These are phyloP conservation scores for Anastatus disparis DNA, from an alignment of 1,140 invertebrate species.

Conservation along the genomic window DNA sequence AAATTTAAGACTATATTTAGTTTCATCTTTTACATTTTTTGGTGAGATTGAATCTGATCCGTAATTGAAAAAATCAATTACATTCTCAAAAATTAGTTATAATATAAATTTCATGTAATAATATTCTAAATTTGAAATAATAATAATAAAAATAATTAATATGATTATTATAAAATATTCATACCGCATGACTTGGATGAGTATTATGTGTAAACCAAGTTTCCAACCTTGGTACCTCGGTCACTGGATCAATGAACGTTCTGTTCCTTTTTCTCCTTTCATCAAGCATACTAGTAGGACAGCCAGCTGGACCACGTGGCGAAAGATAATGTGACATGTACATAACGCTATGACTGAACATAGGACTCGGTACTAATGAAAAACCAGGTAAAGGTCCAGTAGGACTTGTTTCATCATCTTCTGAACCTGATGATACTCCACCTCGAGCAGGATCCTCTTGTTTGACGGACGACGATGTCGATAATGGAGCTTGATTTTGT, in stretches of 20 bases:
- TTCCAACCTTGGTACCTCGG: constrained; percentile 95
- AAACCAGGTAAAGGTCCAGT: constrained; percentile 72
- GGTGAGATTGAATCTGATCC: no score
- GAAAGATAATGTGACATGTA: constrained; percentile 86
- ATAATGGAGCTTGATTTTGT: constrained; percentile 45
- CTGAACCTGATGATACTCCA: constrained; percentile 63
- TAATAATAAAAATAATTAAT: no score
- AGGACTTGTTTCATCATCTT: constrained; percentile 62
- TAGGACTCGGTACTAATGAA: constrained; percentile 83
- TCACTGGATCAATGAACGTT: constrained; percentile 98
- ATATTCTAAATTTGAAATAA: no score
- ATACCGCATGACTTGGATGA: constrained; percentile 89
- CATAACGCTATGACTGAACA: constrained; percentile 89
- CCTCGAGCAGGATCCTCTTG: constrained; percentile 57
- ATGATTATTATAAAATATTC: constrained; percentile 34
- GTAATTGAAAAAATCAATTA: no score
- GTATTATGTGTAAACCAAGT: constrained; percentile 98
- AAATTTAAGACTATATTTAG: no score
- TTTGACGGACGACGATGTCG: constrained; percentile 58
- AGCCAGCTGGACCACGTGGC: constrained; percentile 67
- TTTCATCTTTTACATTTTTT: no score
- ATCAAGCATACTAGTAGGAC: constrained; percentile 73
- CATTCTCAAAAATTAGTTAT: no score
- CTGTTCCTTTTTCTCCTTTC: constrained; percentile 92
- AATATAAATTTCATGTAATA: no score